A percentile compares a stretch with the other conserved stretches of the same genome.
phyloP scores from a whole-genome alignment of 2,888 invertebrate genomes.

The Scrobipalpa atriplicella region DNA sequence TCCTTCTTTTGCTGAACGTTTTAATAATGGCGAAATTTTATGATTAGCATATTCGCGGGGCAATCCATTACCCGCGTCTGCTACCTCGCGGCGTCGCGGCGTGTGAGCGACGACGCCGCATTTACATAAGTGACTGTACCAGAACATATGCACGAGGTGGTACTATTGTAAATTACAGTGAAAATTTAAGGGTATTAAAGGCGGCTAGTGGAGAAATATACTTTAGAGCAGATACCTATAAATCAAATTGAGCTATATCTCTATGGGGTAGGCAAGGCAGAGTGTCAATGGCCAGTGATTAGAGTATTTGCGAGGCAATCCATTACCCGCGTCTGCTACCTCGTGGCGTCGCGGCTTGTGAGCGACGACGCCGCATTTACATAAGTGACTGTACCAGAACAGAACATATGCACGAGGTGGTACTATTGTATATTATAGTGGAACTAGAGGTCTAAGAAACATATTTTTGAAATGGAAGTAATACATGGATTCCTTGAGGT shows the following conservation, averaged over 20 bases:
- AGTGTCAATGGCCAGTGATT: slow-evolving; percentile 43
- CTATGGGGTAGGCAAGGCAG: too few relatives aligned
- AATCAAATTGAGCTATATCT: too few relatives aligned
- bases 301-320: slow-evolving; percentile 66
- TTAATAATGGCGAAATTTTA: slow-evolving; percentile 65
- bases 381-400: slow-evolving; percentile 33
- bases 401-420: neutral
- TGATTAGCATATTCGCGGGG: slow-evolving; percentile 66
- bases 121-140: slow-evolving; percentile 40
- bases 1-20: slow-evolving; percentile 62
- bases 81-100: slow-evolving; percentile 42
- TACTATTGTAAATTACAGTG: neutral
- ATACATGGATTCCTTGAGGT: too few relatives aligned
- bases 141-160: neutral
- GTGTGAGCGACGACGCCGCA: slow-evolving; percentile 39
- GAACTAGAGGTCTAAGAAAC: too few relatives aligned
- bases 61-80: slow-evolving; percentile 60
- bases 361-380: slow-evolving; percentile 44
- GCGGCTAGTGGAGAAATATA: too few relatives aligned
- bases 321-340: slow-evolving; percentile 54
- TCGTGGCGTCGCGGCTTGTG: slow-evolving; percentile 40
- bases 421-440: neutral
- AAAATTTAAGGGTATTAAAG: too few relatives aligned
- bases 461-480: too few relatives aligned
- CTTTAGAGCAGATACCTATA: too few relatives aligned